Evolutionary conservation across 1,140 invertebrate species (phyloP).

Genomic region (Drosophila virilis): DNA sequence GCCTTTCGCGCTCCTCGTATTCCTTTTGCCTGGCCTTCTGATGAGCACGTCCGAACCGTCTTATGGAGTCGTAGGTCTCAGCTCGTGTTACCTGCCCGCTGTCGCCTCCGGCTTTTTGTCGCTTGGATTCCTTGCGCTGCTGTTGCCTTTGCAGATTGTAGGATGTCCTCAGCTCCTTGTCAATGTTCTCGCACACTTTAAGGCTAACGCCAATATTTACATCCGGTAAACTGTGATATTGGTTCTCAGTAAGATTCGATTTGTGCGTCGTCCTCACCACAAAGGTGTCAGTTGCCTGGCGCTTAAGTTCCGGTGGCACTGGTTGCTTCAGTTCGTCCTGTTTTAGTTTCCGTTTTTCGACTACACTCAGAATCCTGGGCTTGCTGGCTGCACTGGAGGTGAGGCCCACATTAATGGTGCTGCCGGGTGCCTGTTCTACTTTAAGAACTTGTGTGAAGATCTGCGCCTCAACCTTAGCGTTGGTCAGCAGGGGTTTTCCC

Average conservation of each 20-base stretch:
- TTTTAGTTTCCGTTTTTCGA: slow-evolving; percentile 71
- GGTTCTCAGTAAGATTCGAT: slow-evolving; percentile 85
- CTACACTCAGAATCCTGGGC: slow-evolving; percentile 71
- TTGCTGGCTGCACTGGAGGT: slow-evolving; percentile 67
- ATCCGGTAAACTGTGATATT: slow-evolving; percentile 88
- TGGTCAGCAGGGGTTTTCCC: slow-evolving; percentile 8
- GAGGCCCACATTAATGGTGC: slow-evolving; percentile 28
- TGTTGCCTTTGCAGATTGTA: slow-evolving; percentile 77
- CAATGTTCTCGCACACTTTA: slow-evolving; percentile 88
- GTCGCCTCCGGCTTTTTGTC: slow-evolving; percentile 16
- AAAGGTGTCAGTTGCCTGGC: slow-evolving; percentile 58
- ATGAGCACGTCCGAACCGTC: slow-evolving; percentile 77
- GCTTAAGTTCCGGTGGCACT: slow-evolving; percentile 45
- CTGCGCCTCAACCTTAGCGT: slow-evolving; percentile 44
- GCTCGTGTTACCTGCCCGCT: slow-evolving; percentile 55
- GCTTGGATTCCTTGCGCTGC: slow-evolving; percentile 69
- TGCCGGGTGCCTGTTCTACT: slow-evolving; percentile 51
- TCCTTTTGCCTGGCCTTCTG: slow-evolving; percentile 70
- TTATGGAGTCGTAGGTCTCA: slow-evolving; percentile 81
- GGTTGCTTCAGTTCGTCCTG: slow-evolving; percentile 37
- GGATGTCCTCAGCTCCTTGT: slow-evolving; percentile 86
- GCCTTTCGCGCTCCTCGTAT: slow-evolving; percentile 59
- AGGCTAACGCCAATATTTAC: slow-evolving; percentile 88
- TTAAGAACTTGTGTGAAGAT: slow-evolving; percentile 73
- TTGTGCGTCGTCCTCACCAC: slow-evolving; percentile 44